These are phyloP conservation scores for Cyprinodon diabolis DNA, from an alignment of 2,797 vertebrate species.

Conservation along the genomic window DNA sequence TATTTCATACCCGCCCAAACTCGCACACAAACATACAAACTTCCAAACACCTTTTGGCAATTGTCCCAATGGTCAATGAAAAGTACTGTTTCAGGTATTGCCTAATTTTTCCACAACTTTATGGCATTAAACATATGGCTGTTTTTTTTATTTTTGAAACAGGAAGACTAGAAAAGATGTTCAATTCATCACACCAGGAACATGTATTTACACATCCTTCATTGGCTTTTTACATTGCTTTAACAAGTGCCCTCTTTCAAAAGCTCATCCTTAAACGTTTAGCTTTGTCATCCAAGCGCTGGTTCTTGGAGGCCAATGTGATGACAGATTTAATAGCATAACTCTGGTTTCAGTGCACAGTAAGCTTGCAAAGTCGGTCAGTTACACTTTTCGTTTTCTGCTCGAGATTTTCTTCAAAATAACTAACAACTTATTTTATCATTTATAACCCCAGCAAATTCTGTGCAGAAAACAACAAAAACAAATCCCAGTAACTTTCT, in stretches of 20 bases:
- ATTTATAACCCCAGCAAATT: constrained; percentile 20
- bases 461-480: constrained; percentile 16
- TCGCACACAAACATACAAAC: constrained; percentile 3
- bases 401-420: constrained; percentile 10
- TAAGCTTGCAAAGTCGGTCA: constrained; percentile 21
- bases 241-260: background rate
- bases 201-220: constrained; percentile 67
- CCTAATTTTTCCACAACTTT: constrained; percentile 22
- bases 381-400: constrained; percentile 8
- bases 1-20: background rate
- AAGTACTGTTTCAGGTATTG: constrained; percentile 25
- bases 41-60: constrained; percentile 31
- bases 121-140: constrained; percentile 28
- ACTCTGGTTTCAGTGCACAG: constrained; percentile 31
- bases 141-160: constrained; percentile 20
- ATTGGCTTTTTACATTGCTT: constrained; percentile 38
- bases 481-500: constrained; percentile 20
- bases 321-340: constrained; percentile 25
- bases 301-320: constrained; percentile 23
- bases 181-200: constrained; percentile 31
- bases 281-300: constrained; percentile 8
- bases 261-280: constrained; percentile 5
- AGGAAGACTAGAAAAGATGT: constrained; percentile 52
- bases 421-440: constrained; percentile 15
- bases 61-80: constrained; percentile 1